Evolutionary conservation across 2,113 vertebrate genomes (phyloP).

Genomic region (Plecturocebus donacophilus): DNA sequence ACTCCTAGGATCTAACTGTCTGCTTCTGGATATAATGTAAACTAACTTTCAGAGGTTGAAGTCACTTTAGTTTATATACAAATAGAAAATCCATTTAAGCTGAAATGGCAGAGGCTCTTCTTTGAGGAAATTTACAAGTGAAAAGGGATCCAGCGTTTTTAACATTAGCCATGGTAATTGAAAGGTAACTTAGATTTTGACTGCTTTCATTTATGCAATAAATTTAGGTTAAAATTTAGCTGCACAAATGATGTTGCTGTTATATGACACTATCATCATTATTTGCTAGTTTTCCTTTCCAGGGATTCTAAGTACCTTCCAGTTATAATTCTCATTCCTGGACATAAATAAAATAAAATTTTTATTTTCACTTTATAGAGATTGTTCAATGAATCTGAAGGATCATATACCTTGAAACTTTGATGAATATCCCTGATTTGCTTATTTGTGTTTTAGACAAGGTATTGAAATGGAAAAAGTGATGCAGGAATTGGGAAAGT

Average conservation of each 20-base stretch:
- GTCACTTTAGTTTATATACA: neutral
- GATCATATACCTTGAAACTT: neutral
- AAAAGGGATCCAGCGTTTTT: neutral
- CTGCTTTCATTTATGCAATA: neutral
- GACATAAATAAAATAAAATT: neutral
- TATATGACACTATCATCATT: neutral
- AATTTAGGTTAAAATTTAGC: neutral
- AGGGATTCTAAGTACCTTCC: neutral
- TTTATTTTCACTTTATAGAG: neutral
- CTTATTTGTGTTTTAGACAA: slow-evolving; percentile 87
- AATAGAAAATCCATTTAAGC: slow-evolving; percentile 4
- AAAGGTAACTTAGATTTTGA: slow-evolving; percentile 1
- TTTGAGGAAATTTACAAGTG: neutral
- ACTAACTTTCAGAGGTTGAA: neutral
- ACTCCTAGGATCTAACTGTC: neutral
- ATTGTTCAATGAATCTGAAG: neutral
- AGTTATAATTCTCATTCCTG: neutral
- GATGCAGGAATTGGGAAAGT: slow-evolving; percentile 97
- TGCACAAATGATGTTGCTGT: neutral
- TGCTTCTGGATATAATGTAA: neutral
- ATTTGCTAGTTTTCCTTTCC: neutral
- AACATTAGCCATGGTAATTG: neutral
- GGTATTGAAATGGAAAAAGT: slow-evolving; percentile 96
- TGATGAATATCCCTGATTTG: neutral
- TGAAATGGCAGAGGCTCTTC: neutral